These are phyloP conservation scores for Acrocephalus arundinaceus DNA, from an alignment of 2,113 vertebrate genomes.

Conservation along the genomic window DNA sequence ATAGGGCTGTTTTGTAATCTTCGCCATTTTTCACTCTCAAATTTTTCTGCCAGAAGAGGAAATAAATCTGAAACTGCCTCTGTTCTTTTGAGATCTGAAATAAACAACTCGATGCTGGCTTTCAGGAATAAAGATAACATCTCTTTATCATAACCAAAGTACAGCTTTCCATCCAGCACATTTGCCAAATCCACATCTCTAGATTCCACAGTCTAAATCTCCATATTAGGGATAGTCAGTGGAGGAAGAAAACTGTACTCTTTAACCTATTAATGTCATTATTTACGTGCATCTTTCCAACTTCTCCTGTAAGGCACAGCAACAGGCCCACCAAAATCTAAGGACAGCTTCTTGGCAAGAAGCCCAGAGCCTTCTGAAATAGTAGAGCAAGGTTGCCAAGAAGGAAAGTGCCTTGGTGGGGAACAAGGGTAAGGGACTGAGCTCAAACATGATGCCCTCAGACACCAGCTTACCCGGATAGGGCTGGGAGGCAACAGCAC, in stretches of 20 bases:
- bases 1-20: not conserved
- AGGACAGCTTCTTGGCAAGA: not conserved
- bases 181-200: not conserved
- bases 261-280: not conserved
- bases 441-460: not conserved
- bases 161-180: not conserved
- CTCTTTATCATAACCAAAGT: not conserved
- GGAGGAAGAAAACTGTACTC: not conserved
- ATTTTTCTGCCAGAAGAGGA: conserved; percentile 32
- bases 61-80: conserved; percentile 28
- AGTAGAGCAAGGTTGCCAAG: not conserved
- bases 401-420: not conserved
- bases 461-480: not conserved
- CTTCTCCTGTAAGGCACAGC: not conserved
- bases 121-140: conserved; percentile 14
- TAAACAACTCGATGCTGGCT: not conserved
- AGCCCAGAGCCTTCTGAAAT: not conserved
- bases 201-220: not conserved
- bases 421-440: not conserved
- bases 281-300: not conserved
- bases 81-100: not conserved
- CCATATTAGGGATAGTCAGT: not conserved
- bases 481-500: not conserved
- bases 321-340: not conserved
- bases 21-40: not conserved